A percentile compares a stretch with the other conserved stretches of the same genome.
phyloP scores from a whole-genome alignment of 2,113 vertebrate species.

The Triplophysa tibetana region DNA sequence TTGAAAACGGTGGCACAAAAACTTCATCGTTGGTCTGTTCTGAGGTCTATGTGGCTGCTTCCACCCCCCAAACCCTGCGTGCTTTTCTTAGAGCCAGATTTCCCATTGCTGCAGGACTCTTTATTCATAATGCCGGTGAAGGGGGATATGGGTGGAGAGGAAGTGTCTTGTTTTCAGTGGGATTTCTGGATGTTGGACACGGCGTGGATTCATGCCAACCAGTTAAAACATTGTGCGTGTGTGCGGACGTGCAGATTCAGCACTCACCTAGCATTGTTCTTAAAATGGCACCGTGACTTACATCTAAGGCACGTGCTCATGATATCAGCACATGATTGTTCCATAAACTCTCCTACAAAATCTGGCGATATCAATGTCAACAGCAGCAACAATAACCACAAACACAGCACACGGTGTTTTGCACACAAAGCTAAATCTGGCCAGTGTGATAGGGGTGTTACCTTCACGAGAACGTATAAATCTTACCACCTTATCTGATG shows the following conservation, averaged over 20 bases:
- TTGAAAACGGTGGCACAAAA: too few relatives aligned
- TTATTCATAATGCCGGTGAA: conserved; percentile 51
- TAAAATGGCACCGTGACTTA: background rate
- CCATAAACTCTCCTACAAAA: background rate
- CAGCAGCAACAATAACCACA: conserved; percentile 4
- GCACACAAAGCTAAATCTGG: background rate
- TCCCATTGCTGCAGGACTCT: conserved; percentile 36
- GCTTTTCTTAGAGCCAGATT: conserved; percentile 44
- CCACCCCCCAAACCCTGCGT: background rate
- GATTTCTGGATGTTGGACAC: conserved; percentile 44
- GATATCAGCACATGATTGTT: background rate
- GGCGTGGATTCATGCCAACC: conserved; percentile 23
- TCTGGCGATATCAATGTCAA: background rate
- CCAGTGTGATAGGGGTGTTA: background rate
- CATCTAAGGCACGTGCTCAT: background rate
- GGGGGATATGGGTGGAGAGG: conserved; percentile 68
- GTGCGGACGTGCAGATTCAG: conserved; percentile 37
- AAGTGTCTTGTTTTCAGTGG: conserved; percentile 60
- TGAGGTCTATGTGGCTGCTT: background rate
- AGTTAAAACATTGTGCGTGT: conserved; percentile 28
- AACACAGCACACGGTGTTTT: background rate
- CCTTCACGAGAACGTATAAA: background rate
- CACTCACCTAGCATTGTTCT: conserved; percentile 42
- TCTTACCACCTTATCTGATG: conserved; percentile 43
- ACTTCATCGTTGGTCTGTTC: conserved; percentile 2